phyloP scores from a whole-genome alignment of 1,140 invertebrate genomes.

The Temnothorax longispinosus region DNA sequence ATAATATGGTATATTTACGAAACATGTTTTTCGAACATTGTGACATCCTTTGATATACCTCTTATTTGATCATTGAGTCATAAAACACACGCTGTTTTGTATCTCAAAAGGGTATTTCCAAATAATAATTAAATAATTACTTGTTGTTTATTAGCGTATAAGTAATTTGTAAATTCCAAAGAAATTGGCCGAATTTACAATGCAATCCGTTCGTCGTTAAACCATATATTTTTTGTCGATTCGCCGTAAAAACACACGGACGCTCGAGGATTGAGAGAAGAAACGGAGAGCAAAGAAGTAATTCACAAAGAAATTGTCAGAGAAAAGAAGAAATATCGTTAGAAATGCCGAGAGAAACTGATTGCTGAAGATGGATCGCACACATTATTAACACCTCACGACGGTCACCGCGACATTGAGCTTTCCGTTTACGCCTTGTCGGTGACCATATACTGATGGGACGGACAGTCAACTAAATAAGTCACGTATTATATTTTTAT shows the following conservation, averaged over 20 bases:
- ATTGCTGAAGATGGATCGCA: conserved; percentile 48
- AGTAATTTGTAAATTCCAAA: conserved; percentile 9
- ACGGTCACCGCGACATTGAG: too few species aligned
- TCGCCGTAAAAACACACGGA: neutral
- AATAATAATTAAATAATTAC: neutral
- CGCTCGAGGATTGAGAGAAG: neutral
- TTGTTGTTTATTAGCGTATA: neutral
- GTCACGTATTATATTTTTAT: too few species aligned
- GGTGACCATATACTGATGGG: too few species aligned
- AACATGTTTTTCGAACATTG: neutral
- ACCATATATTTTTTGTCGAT: neutral
- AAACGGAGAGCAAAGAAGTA: conserved; percentile 14
- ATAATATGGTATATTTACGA: neutral
- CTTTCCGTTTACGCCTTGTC: too few species aligned
- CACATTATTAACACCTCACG: too few species aligned
- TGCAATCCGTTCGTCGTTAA: conserved; percentile 4
- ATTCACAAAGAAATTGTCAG: conserved; percentile 30
- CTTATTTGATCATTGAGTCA: neutral
- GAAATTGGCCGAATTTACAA: neutral
- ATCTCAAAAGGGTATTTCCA: neutral
- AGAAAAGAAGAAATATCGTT: neutral
- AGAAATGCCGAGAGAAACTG: conserved; percentile 17
- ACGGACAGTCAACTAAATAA: too few species aligned
- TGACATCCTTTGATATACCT: neutral
- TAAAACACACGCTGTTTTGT: neutral